Conservation (phyloP, 2,797 vertebrate genomes). For the Notamacropus eugenii region DNA sequence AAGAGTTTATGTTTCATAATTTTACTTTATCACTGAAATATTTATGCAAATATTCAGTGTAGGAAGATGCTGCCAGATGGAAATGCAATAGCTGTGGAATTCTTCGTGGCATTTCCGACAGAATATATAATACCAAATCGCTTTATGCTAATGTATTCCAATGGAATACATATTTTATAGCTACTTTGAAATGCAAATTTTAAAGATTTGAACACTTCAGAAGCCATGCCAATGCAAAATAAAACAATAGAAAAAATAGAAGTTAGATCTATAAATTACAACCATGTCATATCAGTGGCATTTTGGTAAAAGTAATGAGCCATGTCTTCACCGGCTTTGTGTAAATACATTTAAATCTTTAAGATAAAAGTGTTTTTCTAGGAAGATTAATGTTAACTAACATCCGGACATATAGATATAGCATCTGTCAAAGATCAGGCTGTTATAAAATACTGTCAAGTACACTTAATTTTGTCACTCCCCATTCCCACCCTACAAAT, state of each 20-base stretch:
- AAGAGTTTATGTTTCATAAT: slow-evolving; percentile 85
- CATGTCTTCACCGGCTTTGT: slow-evolving; percentile 61
- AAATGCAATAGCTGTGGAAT: slow-evolving; percentile 83
- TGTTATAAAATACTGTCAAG: slow-evolving; percentile 37
- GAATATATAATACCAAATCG: slow-evolving; percentile 81
- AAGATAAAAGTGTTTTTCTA: slow-evolving; percentile 54
- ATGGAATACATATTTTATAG: slow-evolving; percentile 83
- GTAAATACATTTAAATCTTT: slow-evolving; percentile 72
- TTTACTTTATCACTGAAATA: slow-evolving; percentile 87
- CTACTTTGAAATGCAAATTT: slow-evolving; percentile 87
- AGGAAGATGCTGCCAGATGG: slow-evolving; percentile 86
- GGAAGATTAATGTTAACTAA: slow-evolving; percentile 56
- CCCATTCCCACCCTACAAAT: background rate
- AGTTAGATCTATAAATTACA: slow-evolving; percentile 71
- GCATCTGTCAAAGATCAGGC: slow-evolving; percentile 44
- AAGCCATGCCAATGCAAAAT: slow-evolving; percentile 79
- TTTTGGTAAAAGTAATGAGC: slow-evolving; percentile 66
- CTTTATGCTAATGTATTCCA: slow-evolving; percentile 85
- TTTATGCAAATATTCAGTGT: slow-evolving; percentile 86
- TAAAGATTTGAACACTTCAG: slow-evolving; percentile 75
- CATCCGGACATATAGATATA: slow-evolving; percentile 7
- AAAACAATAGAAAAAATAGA: slow-evolving; percentile 77
- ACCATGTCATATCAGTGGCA: slow-evolving; percentile 41
- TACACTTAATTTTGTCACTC: slow-evolving; percentile 5
- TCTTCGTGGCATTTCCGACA: slow-evolving; percentile 84